Percentiles rank a stretch among this genome's conserved stretches.
These are phyloP conservation scores for Brachypodius melanocephalos DNA, from an alignment of 2,113 vertebrate species.

Conservation along the genomic window DNA sequence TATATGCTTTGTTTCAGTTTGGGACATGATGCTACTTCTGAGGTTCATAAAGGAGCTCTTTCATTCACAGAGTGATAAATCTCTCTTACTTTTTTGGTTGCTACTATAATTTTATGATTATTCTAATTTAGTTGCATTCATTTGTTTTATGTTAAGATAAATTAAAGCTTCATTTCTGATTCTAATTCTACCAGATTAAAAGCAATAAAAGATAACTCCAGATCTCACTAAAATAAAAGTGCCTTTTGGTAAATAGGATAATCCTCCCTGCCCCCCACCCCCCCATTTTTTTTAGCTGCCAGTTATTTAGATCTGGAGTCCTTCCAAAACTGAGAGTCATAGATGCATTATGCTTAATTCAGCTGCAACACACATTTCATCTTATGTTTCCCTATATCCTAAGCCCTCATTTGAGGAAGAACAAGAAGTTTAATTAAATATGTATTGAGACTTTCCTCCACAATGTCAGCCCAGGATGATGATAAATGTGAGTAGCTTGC, in stretches of 20 bases:
- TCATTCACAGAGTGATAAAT: not conserved
- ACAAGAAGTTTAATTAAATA: conserved; percentile 67
- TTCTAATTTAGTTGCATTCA: not conserved
- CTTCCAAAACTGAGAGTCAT: conserved; percentile 6
- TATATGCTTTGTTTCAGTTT: not conserved
- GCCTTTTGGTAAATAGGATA: not conserved
- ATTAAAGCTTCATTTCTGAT: not conserved
- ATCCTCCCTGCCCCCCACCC: rapidly evolving
- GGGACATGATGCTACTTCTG: not conserved
- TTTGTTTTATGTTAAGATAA: not conserved
- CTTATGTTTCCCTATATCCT: not conserved
- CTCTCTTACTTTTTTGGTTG: not conserved
- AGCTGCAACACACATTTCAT: not conserved
- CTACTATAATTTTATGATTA: not conserved
- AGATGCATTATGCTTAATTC: not conserved
- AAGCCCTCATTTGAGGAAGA: conserved; percentile 48
- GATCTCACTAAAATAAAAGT: not conserved
- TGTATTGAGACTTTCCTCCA: conserved; percentile 13
- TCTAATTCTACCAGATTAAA: not conserved
- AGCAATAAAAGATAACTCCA: not conserved
- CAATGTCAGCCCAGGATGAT: not conserved
- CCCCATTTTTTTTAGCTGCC: not conserved
- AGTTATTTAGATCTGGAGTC: not conserved
- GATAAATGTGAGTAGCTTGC: conserved; percentile 39
- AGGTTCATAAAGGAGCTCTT: not conserved